Conservation (phyloP, 1,140 invertebrate genomes). For the Phenacoccus solenopsis region DNA sequence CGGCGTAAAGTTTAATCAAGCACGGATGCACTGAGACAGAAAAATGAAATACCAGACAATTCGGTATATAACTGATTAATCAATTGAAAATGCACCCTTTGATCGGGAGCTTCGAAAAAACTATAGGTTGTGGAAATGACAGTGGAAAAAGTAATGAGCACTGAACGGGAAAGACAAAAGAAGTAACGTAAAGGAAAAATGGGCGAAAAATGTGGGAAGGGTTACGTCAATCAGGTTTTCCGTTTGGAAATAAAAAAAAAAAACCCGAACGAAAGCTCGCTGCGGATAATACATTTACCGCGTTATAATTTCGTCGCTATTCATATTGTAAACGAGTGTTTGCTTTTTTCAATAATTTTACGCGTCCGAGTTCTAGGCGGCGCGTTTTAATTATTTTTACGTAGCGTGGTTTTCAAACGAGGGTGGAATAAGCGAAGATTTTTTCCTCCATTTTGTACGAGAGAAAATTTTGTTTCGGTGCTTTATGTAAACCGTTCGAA, state of each 20-base stretch:
- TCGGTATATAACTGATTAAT: conserved; percentile 16
- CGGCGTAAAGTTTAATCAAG: conserved; percentile 11
- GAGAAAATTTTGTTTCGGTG: no score
- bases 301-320: not conserved
- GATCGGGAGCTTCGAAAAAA: conserved; percentile 16
- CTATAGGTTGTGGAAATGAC: conserved; percentile 21
- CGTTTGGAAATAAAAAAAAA: not conserved
- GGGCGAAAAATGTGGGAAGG: not conserved
- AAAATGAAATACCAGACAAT: conserved; percentile 17
- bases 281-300: not conserved
- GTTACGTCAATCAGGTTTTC: conserved; percentile 5
- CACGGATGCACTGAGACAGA: not conserved
- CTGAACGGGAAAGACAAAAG: conserved; percentile 25
- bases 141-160: conserved; percentile 6
- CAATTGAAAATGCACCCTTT: conserved; percentile 17
- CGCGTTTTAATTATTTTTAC: no score
- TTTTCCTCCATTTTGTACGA: no score
- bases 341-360: not conserved
- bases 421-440: no score
- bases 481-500: no score
- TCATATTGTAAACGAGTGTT: not conserved
- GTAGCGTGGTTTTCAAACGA: no score
- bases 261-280: not conserved
- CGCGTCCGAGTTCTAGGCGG: no score
- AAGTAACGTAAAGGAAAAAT: conserved; percentile 16